Base-by-base conservation (phyloP, 2,113 vertebrate genomes). In the Abramis brama region DNA sequence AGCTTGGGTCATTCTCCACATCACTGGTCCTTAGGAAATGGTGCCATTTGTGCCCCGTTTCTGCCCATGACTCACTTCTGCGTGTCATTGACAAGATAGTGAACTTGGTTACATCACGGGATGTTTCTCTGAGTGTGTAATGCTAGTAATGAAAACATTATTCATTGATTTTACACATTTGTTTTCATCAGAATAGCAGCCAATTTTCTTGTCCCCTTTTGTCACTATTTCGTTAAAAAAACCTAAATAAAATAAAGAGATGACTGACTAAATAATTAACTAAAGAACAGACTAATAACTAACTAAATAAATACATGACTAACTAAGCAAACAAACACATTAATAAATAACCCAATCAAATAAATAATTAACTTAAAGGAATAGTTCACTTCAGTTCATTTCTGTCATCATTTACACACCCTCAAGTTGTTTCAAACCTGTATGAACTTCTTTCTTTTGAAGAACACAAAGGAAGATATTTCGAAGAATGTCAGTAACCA, bases 1-100 rank as follows among this genome's bases (percentile, higher is more conserved):
- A 2, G 55, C n/a, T 43, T 81, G 39, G 30, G 30, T 81, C 43
- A 52, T 82, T 47, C 62, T 77, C 25, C 47, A 77, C 74, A 50
- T 77, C 47, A 68, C 17, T 30, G 25, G 43, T 52, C 27, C 47
- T 55, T 8, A 33, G 17, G 50, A 77, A 33, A 77, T 77, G 15
- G n/a, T 30, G 25, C 27, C 75, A 55, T 52, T 77, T 15, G 21
- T 43, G 36, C 68, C 21, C 17, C 25, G 55, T 52, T 77, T 74
- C 10, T 43, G 68, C 21, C 21, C 8, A 30, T 50, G 75, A 77
- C 45, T 55, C 75, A 47, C 6, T 75, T 47, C 43, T 75, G 71
- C 7, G 17, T 47, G 71, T 17, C 43, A 75, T 9, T 25, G n/a
- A n/a, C 43, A 75, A 47, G 23, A 47, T 15, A 17, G 71, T 47